These are phyloP conservation scores for Tenthredo amoena DNA, from an alignment of 2,888 invertebrate species.

Conservation along the genomic window DNA sequence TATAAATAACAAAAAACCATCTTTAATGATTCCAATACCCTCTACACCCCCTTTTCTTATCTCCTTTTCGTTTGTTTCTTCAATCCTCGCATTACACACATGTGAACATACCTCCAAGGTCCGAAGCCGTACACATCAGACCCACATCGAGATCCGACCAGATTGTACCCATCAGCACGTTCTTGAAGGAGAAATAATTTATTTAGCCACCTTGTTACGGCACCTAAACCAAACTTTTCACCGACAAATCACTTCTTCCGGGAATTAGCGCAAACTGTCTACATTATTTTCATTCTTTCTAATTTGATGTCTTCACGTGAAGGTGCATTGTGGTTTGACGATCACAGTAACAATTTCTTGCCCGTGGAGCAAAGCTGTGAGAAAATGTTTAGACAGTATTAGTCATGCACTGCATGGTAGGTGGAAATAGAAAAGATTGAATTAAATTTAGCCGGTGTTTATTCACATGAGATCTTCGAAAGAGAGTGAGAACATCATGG, in stretches of 20 bases:
- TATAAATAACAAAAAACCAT: neutral
- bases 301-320: neutral
- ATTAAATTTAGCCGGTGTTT: conserved; percentile 22
- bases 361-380: neutral
- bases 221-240: neutral
- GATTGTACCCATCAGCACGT: neutral
- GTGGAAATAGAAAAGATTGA: conserved; percentile 18
- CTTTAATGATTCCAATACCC: neutral
- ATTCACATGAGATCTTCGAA: conserved; percentile 10
- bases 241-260: neutral
- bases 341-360: neutral
- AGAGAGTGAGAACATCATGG: neutral
- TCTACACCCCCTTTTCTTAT: neutral
- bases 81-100: neutral
- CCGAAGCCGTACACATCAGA: neutral
- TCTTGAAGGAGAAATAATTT: neutral
- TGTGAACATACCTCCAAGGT: neutral
- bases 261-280: neutral
- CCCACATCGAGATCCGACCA: neutral
- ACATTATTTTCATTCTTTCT: neutral
- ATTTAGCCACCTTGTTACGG: neutral
- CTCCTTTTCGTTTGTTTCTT: neutral
- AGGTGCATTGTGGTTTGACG: neutral
- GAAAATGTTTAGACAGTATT: neutral
- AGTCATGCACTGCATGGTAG: conserved; percentile 5